A percentile compares a stretch with the other conserved stretches of the same genome.
phyloP scores from a whole-genome alignment of 2,797 vertebrate genomes.

The Gambelia wislizenii region DNA sequence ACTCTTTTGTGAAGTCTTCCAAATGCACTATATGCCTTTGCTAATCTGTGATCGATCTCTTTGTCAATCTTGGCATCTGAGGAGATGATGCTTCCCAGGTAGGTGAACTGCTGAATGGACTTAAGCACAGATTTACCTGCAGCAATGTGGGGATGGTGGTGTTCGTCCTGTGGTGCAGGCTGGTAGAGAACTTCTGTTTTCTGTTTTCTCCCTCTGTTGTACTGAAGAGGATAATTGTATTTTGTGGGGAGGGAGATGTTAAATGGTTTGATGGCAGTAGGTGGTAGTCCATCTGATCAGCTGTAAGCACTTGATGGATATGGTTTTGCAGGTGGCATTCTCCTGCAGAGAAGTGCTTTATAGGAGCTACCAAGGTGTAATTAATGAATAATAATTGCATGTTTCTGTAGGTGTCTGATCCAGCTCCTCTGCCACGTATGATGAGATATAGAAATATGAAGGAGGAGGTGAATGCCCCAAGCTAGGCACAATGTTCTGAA shows the following conservation, averaged over 20 bases:
- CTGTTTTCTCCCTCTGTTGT: no score
- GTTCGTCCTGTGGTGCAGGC: no score
- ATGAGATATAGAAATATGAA: constrained; percentile 27
- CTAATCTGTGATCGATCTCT: no score
- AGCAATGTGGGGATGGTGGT: no score
- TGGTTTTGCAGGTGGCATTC: not conserved
- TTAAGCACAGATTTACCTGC: no score
- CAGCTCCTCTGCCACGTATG: not conserved
- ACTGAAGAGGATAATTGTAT: not conserved
- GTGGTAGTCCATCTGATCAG: not conserved
- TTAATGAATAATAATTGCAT: not conserved
- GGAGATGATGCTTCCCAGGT: no score
- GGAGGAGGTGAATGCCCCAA: not conserved
- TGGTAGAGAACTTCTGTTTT: no score
- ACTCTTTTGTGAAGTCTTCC: no score
- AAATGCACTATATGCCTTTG: no score
- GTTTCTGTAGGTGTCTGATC: not conserved
- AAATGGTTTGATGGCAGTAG: not conserved
- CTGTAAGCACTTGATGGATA: not conserved
- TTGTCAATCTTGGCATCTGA: no score
- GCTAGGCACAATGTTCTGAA: not conserved
- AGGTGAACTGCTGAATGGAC: no score
- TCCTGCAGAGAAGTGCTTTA: not conserved
- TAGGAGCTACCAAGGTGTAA: not conserved
- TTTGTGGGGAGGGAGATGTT: no score